Conservation (phyloP, 2,113 vertebrate genomes). For the Andinoacara biseriatus region DNA sequence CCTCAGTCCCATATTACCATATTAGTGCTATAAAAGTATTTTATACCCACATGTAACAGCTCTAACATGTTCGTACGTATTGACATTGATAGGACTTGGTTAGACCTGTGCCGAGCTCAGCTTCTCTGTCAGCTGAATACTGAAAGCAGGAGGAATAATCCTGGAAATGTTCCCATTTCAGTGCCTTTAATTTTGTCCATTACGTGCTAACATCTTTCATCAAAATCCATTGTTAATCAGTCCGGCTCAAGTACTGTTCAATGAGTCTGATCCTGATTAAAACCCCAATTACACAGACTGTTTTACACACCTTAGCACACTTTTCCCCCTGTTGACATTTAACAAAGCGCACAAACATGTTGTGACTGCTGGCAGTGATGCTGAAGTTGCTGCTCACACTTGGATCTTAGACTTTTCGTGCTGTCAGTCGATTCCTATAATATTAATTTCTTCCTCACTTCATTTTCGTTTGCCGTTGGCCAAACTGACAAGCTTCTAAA, state of each 20-base stretch:
- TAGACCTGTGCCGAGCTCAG: neutral
- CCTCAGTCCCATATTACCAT: too few relatives aligned
- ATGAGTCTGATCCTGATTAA: neutral
- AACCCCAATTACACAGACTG: neutral
- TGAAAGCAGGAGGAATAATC: neutral
- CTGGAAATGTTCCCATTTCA: neutral
- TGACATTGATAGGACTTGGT: neutral
- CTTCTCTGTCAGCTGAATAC: neutral
- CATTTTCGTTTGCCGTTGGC: neutral
- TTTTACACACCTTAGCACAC: neutral
- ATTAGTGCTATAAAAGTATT: neutral
- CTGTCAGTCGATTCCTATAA: neutral
- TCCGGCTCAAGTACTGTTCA: neutral
- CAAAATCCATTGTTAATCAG: neutral
- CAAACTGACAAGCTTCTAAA: conserved; percentile 24
- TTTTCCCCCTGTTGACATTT: conserved; percentile 15
- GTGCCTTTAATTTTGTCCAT: neutral
- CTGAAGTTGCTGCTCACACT: neutral
- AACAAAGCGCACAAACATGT: neutral
- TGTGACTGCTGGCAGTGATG: neutral
- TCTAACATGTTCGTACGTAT: neutral
- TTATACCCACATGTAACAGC: neutral
- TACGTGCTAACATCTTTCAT: neutral
- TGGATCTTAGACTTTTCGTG: neutral
- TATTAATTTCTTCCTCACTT: conserved; percentile 8